phyloP scores from a whole-genome alignment of 2,113 vertebrate species.

The Eptesicus fuscus region DNA sequence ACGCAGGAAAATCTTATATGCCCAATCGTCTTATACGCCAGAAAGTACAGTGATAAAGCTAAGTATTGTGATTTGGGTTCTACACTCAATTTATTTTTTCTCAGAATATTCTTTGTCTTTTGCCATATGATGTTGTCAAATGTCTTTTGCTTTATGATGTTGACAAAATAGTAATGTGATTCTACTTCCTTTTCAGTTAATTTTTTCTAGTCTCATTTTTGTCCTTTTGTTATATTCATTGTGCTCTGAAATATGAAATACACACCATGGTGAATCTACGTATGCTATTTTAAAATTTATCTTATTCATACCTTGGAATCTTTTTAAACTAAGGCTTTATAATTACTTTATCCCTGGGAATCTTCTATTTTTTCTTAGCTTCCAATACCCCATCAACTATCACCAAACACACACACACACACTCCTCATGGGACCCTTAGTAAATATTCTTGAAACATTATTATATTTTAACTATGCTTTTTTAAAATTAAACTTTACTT shows the following conservation, averaged over 20 bases:
- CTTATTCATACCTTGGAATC: neutral
- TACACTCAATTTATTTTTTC: neutral
- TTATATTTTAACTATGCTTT: neutral
- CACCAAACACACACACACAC: neutral
- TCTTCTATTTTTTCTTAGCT: neutral
- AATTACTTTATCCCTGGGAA: neutral
- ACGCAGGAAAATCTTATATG: too few relatives aligned
- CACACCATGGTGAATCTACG: accelerated
- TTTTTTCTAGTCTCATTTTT: neutral
- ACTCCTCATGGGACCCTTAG: neutral
- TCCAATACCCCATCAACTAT: neutral
- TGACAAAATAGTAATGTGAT: neutral
- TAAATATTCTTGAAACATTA: neutral
- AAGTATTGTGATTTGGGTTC: neutral
- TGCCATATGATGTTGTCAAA: neutral
- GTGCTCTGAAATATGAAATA: neutral
- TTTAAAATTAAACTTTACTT: neutral
- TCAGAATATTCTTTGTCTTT: neutral
- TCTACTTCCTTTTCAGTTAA: neutral
- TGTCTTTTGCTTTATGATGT: neutral
- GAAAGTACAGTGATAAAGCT: too few relatives aligned
- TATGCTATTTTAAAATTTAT: neutral
- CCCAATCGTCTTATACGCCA: too few relatives aligned
- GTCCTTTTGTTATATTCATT: neutral
- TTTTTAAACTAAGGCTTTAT: neutral